phyloP scores from a whole-genome alignment of 1,140 invertebrate species.

The Diplogasteroides magnus region DNA sequence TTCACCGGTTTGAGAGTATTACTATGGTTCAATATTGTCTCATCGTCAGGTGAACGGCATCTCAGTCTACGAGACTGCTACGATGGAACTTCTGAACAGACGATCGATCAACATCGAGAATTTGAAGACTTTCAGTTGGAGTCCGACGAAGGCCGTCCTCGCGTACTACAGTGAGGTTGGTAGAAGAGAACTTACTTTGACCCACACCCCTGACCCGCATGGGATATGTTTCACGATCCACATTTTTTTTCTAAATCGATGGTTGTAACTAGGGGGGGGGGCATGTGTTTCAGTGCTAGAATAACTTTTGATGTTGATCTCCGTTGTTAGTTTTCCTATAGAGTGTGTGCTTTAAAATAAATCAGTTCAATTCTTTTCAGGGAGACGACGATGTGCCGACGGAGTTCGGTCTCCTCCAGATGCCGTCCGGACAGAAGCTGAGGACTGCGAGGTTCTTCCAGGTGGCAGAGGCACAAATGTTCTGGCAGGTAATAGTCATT shows the following conservation, averaged over 20 bases:
- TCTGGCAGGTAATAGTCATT: conserved; percentile 72
- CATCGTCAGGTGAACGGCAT: conserved; percentile 68
- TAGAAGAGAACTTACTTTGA: too few species aligned
- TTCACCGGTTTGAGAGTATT: not conserved
- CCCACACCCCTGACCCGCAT: too few species aligned
- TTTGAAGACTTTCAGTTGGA: conserved; percentile 86
- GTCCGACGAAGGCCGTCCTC: conserved; percentile 87
- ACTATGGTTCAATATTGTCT: too few species aligned
- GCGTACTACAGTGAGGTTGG: conserved; percentile 92
- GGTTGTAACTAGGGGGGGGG: too few species aligned
- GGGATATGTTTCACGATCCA: too few species aligned
- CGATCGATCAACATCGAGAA: conserved; percentile 39
- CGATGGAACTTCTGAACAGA: conserved; percentile 41
- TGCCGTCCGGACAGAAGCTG: conserved; percentile 73
- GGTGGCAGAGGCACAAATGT: conserved; percentile 94
- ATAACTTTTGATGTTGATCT: too few species aligned
- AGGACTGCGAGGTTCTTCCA: conserved; percentile 94
- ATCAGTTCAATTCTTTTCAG: too few species aligned
- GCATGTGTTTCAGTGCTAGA: too few species aligned
- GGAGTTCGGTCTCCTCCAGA: conserved; percentile 50
- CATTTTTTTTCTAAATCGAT: too few species aligned
- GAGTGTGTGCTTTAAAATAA: too few species aligned
- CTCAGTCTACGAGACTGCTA: conserved; percentile 75
- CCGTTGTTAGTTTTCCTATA: too few species aligned
- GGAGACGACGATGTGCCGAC: conserved; percentile 38